Evolutionary conservation across 2,797 vertebrate genomes (phyloP).

Genomic region (Sylvia borin): DNA sequence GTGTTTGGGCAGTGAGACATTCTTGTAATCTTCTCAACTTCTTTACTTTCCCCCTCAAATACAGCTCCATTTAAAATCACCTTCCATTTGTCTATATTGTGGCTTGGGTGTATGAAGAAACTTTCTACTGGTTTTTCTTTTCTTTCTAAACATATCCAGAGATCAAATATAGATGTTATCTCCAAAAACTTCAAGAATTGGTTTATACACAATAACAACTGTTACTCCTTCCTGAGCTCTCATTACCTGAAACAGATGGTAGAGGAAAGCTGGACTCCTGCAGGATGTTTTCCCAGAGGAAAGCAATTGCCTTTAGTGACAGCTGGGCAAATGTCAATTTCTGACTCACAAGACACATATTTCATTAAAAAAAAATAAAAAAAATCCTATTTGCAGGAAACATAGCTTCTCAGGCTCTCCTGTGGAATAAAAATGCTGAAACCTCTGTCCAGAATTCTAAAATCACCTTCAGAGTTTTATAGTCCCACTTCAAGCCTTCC

Average conservation of each 20-base stretch:
- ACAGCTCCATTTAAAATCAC: neutral
- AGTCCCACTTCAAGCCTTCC: neutral
- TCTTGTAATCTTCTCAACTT: neutral
- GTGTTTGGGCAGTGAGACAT: neutral
- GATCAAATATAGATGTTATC: neutral
- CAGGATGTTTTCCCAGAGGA: neutral
- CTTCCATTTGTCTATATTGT: neutral
- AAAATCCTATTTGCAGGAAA: neutral
- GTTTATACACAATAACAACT: neutral
- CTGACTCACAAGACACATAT: neutral
- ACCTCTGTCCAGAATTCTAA: neutral
- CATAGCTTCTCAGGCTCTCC: neutral
- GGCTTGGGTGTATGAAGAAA: neutral
- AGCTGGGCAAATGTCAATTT: slow-evolving; percentile 21
- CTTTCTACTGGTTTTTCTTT: too few species aligned
- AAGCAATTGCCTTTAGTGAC: neutral
- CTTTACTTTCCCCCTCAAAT: neutral
- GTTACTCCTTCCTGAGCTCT: neutral
- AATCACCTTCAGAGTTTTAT: neutral
- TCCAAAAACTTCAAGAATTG: neutral
- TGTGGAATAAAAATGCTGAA: neutral
- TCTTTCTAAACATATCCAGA: neutral
- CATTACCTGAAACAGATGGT: slow-evolving; percentile 26
- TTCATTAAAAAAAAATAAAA: neutral
- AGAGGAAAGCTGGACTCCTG: neutral